Percentiles rank a stretch among this genome's conserved stretches.
These are phyloP conservation scores for Ceratina australensis DNA, from an alignment of 1,140 invertebrate genomes.

Conservation along the genomic window DNA sequence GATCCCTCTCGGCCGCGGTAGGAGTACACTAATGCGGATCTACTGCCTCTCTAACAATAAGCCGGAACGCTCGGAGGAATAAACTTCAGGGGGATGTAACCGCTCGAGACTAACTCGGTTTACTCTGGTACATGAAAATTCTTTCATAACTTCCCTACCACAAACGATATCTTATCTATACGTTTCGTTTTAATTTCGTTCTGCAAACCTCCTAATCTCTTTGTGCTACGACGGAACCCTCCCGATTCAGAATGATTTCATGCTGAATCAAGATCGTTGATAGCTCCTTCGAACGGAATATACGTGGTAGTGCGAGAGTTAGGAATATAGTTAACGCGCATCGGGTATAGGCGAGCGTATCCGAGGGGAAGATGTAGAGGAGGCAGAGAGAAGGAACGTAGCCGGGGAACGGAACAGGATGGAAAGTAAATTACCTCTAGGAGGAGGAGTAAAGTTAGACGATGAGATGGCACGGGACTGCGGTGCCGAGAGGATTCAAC, in stretches of 20 bases:
- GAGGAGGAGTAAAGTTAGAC: slow-evolving; percentile 42
- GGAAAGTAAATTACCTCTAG: slow-evolving; percentile 72
- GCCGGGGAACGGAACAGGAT: slow-evolving; percentile 56
- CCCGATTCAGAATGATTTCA: too few species aligned
- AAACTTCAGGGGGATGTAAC: slow-evolving; percentile 52
- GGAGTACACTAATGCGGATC: slow-evolving; percentile 66
- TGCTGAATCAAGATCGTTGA: too few species aligned
- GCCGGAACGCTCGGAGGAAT: slow-evolving; percentile 61
- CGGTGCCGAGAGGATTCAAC: slow-evolving; percentile 42
- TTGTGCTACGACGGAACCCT: too few species aligned
- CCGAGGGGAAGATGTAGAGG: slow-evolving; percentile 36
- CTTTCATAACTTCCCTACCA: too few species aligned
- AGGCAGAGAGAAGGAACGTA: slow-evolving; percentile 38
- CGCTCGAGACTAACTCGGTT: slow-evolving; percentile 34
- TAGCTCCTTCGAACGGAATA: neutral
- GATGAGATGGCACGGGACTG: slow-evolving; percentile 52
- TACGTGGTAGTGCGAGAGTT: neutral
- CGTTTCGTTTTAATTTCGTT: too few species aligned
- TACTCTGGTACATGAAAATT: too few species aligned
- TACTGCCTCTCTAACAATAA: slow-evolving; percentile 66
- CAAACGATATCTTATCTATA: too few species aligned
- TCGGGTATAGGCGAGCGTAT: slow-evolving; percentile 48
- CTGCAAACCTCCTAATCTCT: too few species aligned
- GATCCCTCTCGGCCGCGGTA: slow-evolving; percentile 51
- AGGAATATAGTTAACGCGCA: slow-evolving; percentile 9